Percentiles rank a stretch among this genome's conserved stretches.
These are phyloP conservation scores for Mesopsocus fuscifrons DNA, from an alignment of 2,888 invertebrate species.

Conservation along the genomic window DNA sequence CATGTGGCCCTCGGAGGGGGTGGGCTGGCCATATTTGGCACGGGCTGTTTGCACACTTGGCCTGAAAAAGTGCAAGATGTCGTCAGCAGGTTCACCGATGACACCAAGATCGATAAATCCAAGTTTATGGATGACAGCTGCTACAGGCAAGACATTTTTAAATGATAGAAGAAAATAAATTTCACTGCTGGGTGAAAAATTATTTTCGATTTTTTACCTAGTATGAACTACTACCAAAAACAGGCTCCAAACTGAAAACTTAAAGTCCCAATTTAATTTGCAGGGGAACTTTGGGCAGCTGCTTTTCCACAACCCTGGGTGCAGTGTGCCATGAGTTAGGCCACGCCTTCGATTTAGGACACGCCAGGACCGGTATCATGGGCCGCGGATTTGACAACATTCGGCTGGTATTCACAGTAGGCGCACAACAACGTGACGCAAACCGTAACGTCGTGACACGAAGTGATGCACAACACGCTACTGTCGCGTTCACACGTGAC, in stretches of 20 bases:
- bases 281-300: conserved; percentile 66
- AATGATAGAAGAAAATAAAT: background rate
- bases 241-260: no score
- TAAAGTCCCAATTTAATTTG: no score
- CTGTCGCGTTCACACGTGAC: conserved; percentile 36
- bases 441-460: conserved; percentile 36
- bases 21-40: conserved; percentile 78
- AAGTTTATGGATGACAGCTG: conserved; percentile 81
- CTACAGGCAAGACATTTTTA: conserved; percentile 34
- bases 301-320: conserved; percentile 79
- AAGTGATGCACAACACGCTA: conserved; percentile 40
- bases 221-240: no score
- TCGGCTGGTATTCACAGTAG: conserved; percentile 52
- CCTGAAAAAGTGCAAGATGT: conserved; percentile 52
- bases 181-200: background rate
- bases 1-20: conserved; percentile 86
- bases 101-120: conserved; percentile 44
- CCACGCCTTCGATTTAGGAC: conserved; percentile 86
- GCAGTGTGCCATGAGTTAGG: conserved; percentile 85
- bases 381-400: conserved; percentile 74
- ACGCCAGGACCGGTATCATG: conserved; percentile 83
- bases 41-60: conserved; percentile 82
- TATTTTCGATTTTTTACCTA: background rate
- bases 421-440: conserved; percentile 33
- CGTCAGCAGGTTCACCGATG: conserved; percentile 36